phyloP scores from a whole-genome alignment of 2,888 invertebrate species.

The Platycnemis pennipes region DNA sequence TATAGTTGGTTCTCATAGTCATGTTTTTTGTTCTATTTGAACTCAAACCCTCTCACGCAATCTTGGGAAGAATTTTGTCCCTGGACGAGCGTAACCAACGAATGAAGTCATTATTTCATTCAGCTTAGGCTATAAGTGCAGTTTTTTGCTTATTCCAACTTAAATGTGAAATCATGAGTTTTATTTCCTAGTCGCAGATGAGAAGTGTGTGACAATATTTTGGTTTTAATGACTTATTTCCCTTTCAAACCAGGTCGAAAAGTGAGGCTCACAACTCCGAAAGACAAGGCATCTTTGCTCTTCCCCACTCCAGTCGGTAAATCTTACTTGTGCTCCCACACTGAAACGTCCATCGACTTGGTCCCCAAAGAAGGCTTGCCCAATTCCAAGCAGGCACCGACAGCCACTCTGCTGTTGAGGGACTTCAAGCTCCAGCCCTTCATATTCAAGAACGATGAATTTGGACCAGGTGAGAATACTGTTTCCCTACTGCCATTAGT shows the following conservation, averaged over 20 bases:
- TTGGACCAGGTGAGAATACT: slow-evolving; percentile 81
- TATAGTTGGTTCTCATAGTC: too few species aligned
- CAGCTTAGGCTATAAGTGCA: too few species aligned
- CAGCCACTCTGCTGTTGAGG: slow-evolving; percentile 84
- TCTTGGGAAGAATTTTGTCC: too few species aligned
- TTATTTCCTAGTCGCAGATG: too few species aligned
- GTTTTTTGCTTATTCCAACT: too few species aligned
- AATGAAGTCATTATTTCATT: too few species aligned
- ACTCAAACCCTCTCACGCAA: too few species aligned
- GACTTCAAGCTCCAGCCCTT: slow-evolving; percentile 92
- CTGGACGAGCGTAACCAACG: too few species aligned
- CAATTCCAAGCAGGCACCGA: slow-evolving; percentile 74
- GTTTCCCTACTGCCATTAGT: too few species aligned
- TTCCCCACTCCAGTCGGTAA: slow-evolving; percentile 94
- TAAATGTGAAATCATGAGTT: too few species aligned
- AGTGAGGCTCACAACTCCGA: slow-evolving; percentile 82
- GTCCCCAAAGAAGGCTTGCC: slow-evolving; percentile 79
- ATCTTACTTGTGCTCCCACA: slow-evolving; percentile 88
- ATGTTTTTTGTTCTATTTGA: too few species aligned
- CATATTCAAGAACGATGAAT: slow-evolving; percentile 89
- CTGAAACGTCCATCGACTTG: slow-evolving; percentile 84
- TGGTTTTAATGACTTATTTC: slow-evolving; percentile 80
- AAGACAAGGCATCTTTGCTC: slow-evolving; percentile 82
- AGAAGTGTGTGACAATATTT: too few species aligned
- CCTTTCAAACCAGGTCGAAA: slow-evolving; percentile 76